These are phyloP conservation scores for Drosophila albomicans DNA, from an alignment of 1,140 invertebrate genomes.

Conservation along the genomic window DNA sequence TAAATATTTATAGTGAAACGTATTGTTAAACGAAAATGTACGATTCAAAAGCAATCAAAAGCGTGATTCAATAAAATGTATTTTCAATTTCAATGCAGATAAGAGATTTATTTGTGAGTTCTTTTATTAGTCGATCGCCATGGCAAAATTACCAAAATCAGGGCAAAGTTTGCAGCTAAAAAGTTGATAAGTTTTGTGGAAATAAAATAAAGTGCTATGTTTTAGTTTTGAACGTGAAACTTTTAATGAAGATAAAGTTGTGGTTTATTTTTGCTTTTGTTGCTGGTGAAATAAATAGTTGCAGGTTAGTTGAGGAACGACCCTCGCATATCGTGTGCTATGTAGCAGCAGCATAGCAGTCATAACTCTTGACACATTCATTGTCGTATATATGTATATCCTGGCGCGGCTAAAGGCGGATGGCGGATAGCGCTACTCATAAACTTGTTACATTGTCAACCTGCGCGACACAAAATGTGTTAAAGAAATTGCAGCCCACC, in stretches of 20 bases:
- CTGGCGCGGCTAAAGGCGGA: constrained; percentile 26
- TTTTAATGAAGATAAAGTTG: constrained; percentile 5
- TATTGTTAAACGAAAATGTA: neutral
- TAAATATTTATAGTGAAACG: neutral
- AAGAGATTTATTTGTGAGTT: constrained; percentile 18
- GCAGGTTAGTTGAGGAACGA: constrained; percentile 1
- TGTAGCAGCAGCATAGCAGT: constrained; percentile 5
- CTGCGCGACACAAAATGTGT: constrained; percentile 35
- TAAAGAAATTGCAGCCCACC: constrained; percentile 22
- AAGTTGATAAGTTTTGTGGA: neutral
- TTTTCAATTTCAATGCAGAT: neutral
- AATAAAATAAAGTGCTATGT: neutral
- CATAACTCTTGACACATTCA: constrained; percentile 34
- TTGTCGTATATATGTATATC: constrained; percentile 9
- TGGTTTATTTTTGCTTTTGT: neutral
- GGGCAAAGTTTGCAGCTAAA: neutral
- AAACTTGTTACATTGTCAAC: constrained; percentile 78
- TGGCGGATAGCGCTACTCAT: constrained; percentile 34
- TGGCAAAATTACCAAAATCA: constrained; percentile 1
- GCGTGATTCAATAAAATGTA: neutral
- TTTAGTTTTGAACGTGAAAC: neutral
- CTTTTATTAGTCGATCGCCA: neutral
- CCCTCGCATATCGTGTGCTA: constrained; percentile 24
- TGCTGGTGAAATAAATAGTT: neutral
- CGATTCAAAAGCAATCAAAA: neutral